A percentile compares a stretch with the other conserved stretches of the same genome.
Conservation (phyloP, 2,888 invertebrate species). For the Polylopha cassiicola region DNA sequence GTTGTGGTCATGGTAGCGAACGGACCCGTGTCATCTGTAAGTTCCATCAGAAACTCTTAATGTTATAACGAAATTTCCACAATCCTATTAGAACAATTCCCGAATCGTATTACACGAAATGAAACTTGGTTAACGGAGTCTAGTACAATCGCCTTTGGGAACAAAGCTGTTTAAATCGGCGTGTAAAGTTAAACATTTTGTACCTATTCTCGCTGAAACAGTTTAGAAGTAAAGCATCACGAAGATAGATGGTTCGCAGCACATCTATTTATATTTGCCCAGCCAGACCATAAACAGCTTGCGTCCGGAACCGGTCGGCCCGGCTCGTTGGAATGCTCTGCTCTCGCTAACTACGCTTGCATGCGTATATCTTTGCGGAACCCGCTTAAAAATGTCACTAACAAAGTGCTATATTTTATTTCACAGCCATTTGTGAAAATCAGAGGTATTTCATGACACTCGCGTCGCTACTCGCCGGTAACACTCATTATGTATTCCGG, state of each 20-base stretch:
- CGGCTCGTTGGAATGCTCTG: constrained; percentile 63
- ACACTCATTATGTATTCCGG: too few species aligned
- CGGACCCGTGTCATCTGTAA: neutral
- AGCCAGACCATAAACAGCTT: constrained; percentile 67
- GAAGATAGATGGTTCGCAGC: constrained; percentile 66
- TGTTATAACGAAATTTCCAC: too few species aligned
- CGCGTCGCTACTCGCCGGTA: too few species aligned
- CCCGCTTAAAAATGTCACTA: constrained; percentile 9
- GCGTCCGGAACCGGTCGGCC: constrained; percentile 65
- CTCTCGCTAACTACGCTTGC: constrained; percentile 57
- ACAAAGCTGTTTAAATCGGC: neutral
- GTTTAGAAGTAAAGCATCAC: constrained; percentile 52
- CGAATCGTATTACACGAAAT: too few species aligned
- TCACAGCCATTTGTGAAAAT: constrained; percentile 29
- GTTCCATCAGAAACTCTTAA: constrained; percentile 1
- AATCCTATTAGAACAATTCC: too few species aligned
- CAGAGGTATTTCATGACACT: constrained; percentile 3
- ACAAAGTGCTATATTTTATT: constrained; percentile 40
- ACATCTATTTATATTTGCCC: constrained; percentile 70
- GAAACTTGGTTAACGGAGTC: too few species aligned
- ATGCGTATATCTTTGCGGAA: constrained; percentile 20
- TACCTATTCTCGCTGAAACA: constrained; percentile 9
- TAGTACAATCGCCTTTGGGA: neutral
- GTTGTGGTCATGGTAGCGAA: too few species aligned
- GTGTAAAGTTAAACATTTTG: neutral